These are phyloP conservation scores for Euplagia quadripunctaria DNA, from an alignment of 2,888 invertebrate genomes.

Conservation along the genomic window DNA sequence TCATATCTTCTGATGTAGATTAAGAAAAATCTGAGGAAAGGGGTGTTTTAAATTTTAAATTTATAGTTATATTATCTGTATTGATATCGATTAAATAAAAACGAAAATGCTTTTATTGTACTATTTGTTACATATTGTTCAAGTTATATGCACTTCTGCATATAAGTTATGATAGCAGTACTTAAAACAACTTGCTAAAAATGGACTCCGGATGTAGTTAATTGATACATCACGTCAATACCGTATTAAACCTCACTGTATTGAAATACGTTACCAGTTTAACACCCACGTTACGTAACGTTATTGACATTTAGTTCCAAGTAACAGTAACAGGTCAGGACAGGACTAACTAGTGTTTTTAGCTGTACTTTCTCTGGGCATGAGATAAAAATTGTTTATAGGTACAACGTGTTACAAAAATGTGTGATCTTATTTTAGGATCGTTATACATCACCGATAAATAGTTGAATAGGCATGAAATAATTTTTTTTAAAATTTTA, in stretches of 20 bases:
- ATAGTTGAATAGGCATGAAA: too few species aligned
- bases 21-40: background rate
- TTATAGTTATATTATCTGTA: too few species aligned
- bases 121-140: background rate
- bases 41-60: too few species aligned
- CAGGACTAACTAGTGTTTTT: conserved; percentile 26
- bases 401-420: background rate
- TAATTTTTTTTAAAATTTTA: too few species aligned
- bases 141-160: background rate
- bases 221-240: conserved; percentile 9
- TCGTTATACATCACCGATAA: too few species aligned
- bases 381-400: background rate
- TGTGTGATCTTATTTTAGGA: too few species aligned
- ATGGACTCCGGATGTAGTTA: background rate
- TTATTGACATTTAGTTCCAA: conserved; percentile 25
- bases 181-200: background rate
- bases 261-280: conserved; percentile 11
- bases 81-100: background rate
- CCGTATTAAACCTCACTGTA: conserved; percentile 1
- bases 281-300: conserved; percentile 20
- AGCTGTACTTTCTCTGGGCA: conserved; percentile 32
- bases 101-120: background rate
- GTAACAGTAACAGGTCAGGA: conserved; percentile 22
- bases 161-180: too few species aligned
- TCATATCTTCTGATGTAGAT: background rate